phyloP scores from a whole-genome alignment of 2,113 vertebrate species.

The Entosphenus tridentatus region DNA sequence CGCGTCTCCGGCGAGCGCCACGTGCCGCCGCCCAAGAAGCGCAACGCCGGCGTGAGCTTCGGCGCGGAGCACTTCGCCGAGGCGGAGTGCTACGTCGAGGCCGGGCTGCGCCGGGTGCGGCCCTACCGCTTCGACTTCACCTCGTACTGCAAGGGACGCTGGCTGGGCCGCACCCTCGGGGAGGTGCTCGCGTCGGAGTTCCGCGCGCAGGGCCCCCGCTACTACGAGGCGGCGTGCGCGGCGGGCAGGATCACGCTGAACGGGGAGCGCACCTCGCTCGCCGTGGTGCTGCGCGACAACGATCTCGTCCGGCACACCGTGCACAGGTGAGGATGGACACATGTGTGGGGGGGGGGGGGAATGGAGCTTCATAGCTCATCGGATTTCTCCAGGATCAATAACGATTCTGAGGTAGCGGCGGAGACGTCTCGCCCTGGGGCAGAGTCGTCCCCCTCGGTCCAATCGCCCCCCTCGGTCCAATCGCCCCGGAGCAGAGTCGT shows the following conservation, averaged over 20 bases:
- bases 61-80: slow-evolving; percentile 51
- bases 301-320: slow-evolving; percentile 67
- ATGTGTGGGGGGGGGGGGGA: too few relatives aligned
- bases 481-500: too few relatives aligned
- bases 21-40: slow-evolving; percentile 58
- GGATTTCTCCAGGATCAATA: too few relatives aligned
- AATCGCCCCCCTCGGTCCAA: too few relatives aligned
- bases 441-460: too few relatives aligned
- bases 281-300: slow-evolving; percentile 41
- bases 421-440: too few relatives aligned
- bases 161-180: slow-evolving; percentile 56
- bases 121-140: slow-evolving; percentile 77
- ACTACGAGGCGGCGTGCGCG: slow-evolving; percentile 38
- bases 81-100: slow-evolving; percentile 66
- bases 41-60: slow-evolving; percentile 52
- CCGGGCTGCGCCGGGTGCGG: slow-evolving; percentile 59
- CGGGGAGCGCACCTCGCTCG: slow-evolving; percentile 35
- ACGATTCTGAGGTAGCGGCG: too few relatives aligned
- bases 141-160: slow-evolving; percentile 87
- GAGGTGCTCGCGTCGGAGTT: slow-evolving; percentile 70
- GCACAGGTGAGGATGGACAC: slow-evolving; percentile 17
- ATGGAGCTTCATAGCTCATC: too few relatives aligned
- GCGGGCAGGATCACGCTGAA: slow-evolving; percentile 67
- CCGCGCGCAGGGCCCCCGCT: slow-evolving; percentile 43
- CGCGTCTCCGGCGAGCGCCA: slow-evolving; percentile 32